A percentile compares a stretch with the other conserved stretches of the same genome.
These are phyloP conservation scores for Eremobia ochroleuca DNA, from an alignment of 2,888 invertebrate genomes.

Conservation along the genomic window DNA sequence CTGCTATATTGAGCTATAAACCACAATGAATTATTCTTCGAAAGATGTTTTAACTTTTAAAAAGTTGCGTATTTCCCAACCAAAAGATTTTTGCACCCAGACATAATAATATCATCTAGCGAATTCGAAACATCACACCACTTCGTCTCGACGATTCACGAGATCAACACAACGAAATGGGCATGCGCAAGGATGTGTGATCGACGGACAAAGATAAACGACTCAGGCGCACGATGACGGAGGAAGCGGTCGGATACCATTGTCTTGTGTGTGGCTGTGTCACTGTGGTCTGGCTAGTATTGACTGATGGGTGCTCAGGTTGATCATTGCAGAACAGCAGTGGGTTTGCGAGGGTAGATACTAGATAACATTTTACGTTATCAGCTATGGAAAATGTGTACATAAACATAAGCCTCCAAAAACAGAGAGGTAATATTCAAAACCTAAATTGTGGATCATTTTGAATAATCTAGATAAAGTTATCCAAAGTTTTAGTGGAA, in stretches of 20 bases:
- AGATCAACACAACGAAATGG: conserved; percentile 50
- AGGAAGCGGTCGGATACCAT: conserved; percentile 50
- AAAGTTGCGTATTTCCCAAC: not conserved
- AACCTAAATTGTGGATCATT: not conserved
- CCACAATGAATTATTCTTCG: not conserved
- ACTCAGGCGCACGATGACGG: conserved; percentile 40
- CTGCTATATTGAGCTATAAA: not conserved
- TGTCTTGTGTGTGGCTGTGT: conserved; percentile 22
- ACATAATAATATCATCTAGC: conserved; percentile 11
- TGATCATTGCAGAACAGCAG: conserved; percentile 12
- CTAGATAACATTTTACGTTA: not conserved
- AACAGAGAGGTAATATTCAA: not conserved
- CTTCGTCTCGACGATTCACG: conserved; percentile 14
- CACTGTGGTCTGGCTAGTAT: conserved; percentile 27
- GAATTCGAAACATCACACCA: conserved; percentile 33
- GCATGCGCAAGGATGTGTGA: conserved; percentile 52
- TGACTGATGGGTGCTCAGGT: conserved; percentile 40
- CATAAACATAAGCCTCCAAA: not conserved
- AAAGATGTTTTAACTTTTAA: not conserved
- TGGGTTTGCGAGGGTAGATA: not conserved
- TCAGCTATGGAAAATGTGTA: too few species aligned
- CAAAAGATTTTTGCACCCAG: not conserved
- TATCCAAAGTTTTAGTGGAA: not conserved
- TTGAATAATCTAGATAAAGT: not conserved
- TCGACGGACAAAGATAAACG: conserved; percentile 61